Conservation (phyloP, 2,113 vertebrate species). For the Egretta garzetta region DNA sequence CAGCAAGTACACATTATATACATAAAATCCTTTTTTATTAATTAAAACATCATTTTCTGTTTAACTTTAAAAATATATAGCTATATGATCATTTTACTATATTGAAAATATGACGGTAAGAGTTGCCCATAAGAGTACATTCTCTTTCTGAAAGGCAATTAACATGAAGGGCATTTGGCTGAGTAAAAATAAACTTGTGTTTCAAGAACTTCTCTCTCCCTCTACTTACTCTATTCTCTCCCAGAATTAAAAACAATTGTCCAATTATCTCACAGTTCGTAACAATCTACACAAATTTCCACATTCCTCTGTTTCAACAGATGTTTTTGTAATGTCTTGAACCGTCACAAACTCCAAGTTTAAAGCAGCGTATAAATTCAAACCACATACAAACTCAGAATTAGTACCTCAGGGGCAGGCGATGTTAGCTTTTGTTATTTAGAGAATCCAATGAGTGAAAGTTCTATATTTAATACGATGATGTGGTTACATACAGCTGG, state of each 20-base stretch:
- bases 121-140: neutral
- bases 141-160: neutral
- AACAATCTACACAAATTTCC: neutral
- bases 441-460: constrained; percentile 8
- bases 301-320: neutral
- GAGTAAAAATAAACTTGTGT: neutral
- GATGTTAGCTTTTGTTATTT: constrained; percentile 24
- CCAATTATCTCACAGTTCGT: neutral
- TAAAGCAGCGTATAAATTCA: neutral
- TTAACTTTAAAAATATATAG: neutral
- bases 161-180: neutral
- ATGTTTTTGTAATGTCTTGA: neutral
- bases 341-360: neutral
- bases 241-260: neutral
- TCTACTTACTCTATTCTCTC: neutral
- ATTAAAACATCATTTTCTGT: neutral
- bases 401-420: neutral
- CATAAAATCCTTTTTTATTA: neutral
- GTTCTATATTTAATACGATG: constrained; percentile 32
- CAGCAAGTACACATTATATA: neutral
- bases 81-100: neutral
- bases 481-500: neutral
- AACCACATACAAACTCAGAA: constrained; percentile 16
- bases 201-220: neutral
- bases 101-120: neutral